These are phyloP conservation scores for Tricholauxania praeusta DNA, from an alignment of 2,888 invertebrate species.

Conservation along the genomic window DNA sequence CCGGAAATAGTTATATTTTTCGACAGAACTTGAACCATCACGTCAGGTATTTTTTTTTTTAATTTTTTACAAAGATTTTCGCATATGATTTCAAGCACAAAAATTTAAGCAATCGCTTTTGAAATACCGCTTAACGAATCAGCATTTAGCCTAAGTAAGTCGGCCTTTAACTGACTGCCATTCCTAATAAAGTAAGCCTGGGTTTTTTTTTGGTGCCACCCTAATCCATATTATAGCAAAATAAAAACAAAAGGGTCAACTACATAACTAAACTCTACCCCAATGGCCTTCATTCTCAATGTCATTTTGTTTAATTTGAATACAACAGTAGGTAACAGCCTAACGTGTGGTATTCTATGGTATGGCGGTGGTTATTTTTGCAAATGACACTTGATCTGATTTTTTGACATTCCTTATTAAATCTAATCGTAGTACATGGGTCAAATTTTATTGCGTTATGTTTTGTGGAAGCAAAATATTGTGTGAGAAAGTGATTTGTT, in stretches of 20 bases:
- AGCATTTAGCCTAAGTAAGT: too few species aligned
- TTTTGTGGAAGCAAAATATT: background rate
- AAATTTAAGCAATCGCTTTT: too few species aligned
- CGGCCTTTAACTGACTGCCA: too few species aligned
- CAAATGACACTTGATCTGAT: constrained; percentile 30
- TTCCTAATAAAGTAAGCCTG: too few species aligned
- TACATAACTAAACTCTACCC: constrained; percentile 1
- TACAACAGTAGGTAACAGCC: constrained; percentile 5
- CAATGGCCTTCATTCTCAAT: constrained; percentile 34
- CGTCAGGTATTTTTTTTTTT: too few species aligned
- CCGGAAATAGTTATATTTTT: too few species aligned
- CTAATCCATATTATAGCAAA: background rate
- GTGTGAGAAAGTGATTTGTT: constrained; percentile 30
- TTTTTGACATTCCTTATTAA: constrained; percentile 22
- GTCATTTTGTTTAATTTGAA: constrained; percentile 28
- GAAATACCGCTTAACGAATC: too few species aligned
- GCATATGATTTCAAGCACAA: too few species aligned
- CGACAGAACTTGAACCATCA: too few species aligned
- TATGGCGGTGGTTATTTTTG: constrained; percentile 18
- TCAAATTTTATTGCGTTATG: background rate
- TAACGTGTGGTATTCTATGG: too few species aligned
- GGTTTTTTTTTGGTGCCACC: too few species aligned
- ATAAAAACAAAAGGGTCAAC: background rate
- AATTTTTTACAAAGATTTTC: too few species aligned
- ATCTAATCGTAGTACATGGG: background rate